Evolutionary conservation across 2,888 invertebrate genomes (phyloP), one percentile per base, ranked within the genome.

Genomic region (Griposia aprilina): DNA sequence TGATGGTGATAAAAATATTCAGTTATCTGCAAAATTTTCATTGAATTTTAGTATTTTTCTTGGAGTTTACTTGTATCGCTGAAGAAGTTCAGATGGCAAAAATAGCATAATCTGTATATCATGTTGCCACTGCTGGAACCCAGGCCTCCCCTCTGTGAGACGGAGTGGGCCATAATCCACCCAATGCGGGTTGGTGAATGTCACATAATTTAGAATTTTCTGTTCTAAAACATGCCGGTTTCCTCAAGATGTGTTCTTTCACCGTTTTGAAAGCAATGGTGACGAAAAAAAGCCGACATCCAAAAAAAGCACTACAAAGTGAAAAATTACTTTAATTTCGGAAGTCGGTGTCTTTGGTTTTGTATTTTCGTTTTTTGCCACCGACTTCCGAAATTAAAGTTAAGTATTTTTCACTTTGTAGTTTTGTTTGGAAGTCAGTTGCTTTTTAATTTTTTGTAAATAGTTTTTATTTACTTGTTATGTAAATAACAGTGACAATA

Each of bases 1-100:
- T 76, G 62, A 36, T 63, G 52, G 52, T 66, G 66, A 77, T 73
- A 59, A 74, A 66, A 79, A 68, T 62, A 76, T 75, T 71, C 60
- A 67, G 41, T 52, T 72, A 41, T 48, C 36, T 65, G 41, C 36
- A 59, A 55, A 65, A 7, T 20, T 50, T 65, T 41, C 20, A 30
- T 26, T 59, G 2, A 26, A 52, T 26, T 57, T 65, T 59, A 36
- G 10, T 13, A 74, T 13, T 30, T 73, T 50, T 11, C 36, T 48
- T 36, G 8, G 50, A 26, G 2, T 60, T n/a, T 59, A 20, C 20
- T n/a, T 68, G 11, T 60, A 10, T 26, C 13, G 5, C 30, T 8
- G 11, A 55, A 52, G 10, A 36, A 41, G 6, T 20, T 55, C 48
- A 26, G 17, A 26, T 59, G 8, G 26, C 55, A 10, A 55, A 59